These are phyloP conservation scores for Paramormyrops hopkinsi DNA, from an alignment of 2,797 vertebrate genomes.

Conservation along the genomic window DNA sequence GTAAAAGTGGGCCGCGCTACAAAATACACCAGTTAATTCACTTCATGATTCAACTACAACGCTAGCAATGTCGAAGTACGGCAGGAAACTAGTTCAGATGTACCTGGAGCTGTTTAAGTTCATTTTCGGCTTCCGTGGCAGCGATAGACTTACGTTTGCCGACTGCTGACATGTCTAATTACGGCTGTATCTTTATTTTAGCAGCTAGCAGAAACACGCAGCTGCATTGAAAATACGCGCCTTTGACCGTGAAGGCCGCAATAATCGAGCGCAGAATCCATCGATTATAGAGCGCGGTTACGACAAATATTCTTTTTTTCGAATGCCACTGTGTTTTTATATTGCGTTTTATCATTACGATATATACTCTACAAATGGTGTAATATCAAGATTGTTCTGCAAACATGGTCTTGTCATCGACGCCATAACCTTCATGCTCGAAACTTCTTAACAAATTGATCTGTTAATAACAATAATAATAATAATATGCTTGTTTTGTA, in stretches of 20 bases:
- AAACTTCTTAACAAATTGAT: background rate
- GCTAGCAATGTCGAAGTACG: background rate
- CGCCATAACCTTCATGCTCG: background rate
- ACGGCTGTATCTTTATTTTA: background rate
- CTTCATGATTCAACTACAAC: background rate
- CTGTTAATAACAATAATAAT: background rate
- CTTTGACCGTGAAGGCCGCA: background rate
- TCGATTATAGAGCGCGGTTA: background rate
- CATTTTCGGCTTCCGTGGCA: background rate
- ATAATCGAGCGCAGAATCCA: constrained; percentile 12
- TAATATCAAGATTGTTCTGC: background rate
- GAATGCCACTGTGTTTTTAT: background rate
- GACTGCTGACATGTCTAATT: constrained; percentile 6
- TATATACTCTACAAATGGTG: background rate
- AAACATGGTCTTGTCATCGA: background rate
- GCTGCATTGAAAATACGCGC: constrained; percentile 7
- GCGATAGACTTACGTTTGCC: background rate
- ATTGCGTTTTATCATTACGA: background rate
- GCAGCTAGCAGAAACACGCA: background rate
- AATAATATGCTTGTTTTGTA: background rate
- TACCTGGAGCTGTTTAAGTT: constrained; percentile 21
- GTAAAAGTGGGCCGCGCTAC: background rate
- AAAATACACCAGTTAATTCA: background rate
- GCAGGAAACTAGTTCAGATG: background rate
- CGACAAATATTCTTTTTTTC: background rate